phyloP scores from a whole-genome alignment of 2,888 invertebrate species.

The Pilophorus perplexus region DNA sequence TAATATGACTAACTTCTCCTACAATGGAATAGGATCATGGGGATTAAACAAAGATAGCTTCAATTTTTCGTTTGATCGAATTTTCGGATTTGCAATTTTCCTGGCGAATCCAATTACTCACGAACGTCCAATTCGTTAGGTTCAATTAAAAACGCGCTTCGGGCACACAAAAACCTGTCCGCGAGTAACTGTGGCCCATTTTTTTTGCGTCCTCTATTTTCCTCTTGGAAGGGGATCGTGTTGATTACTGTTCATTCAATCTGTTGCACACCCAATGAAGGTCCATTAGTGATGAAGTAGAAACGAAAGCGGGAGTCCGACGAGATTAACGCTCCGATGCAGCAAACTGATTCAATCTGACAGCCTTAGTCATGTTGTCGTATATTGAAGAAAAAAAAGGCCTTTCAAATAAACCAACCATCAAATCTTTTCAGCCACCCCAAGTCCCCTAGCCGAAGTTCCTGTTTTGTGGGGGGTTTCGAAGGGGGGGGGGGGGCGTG shows the following conservation, averaged over 20 bases:
- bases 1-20: no score
- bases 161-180: no score
- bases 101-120: no score
- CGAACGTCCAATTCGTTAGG: no score
- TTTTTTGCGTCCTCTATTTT: no score
- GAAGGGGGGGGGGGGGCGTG: background rate
- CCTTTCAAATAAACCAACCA: conserved; percentile 29
- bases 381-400: background rate
- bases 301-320: conserved; percentile 25
- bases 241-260: conserved; percentile 27
- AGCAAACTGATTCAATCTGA: conserved; percentile 26
- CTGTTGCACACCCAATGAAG: conserved; percentile 32
- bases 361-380: conserved; percentile 9
- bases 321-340: conserved; percentile 13
- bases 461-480: background rate
- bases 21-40: no score
- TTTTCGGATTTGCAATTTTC: no score
- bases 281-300: conserved; percentile 20
- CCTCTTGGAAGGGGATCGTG: conserved; percentile 25
- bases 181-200: no score
- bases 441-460: background rate
- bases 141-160: no score
- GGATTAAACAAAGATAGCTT: no score
- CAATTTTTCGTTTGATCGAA: no score
- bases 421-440: conserved; percentile 25